Base-by-base conservation (phyloP, 2,113 vertebrate species). In the Grantiella picta region DNA sequence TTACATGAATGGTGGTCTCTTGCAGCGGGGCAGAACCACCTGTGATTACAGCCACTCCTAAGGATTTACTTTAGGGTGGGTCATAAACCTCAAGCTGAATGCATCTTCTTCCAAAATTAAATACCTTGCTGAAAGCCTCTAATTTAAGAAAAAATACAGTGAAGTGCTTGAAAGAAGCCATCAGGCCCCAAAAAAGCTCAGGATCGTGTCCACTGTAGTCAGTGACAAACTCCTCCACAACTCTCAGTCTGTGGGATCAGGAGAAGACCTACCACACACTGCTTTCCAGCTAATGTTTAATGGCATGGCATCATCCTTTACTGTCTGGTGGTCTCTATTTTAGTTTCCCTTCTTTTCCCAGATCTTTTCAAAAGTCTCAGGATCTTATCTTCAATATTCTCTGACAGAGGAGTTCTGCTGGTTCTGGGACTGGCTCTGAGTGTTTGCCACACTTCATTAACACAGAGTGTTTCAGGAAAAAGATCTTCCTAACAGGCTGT, bases 401-500 rank as follows among this genome's bases (percentile, higher is more conserved):
- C 31, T 45, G 44, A 72, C 72, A 29, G 19, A 96, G 36, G 38
- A 70, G 35, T 25, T 94, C 89, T 96, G 87, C 63, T 76, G 93
- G 66, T 97, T 91, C 65, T 72, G 93, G 82, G 92, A 72, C 57
- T 25, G 28, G 38, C 59, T 73, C 44, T 72, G 24, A 85, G 66
- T 50, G 27, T 56, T 82, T 57, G 8, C 36, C 38, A 71, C 72
- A 83, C 61, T 93, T 95, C 86, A 91, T 70, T 92, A 94, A 94
- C 59, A 93, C 69, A 80, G 81, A 93, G 33, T 54, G 63, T 97
- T 96, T 94, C 76, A 91, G 80, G 72, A 50, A 92, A 94, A 91
- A 86, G 71, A 15, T 52, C 72, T 64, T 94, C 54, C 91, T 87
- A 86, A 85, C 61, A 89, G 80, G 92, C 70, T 80, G 94, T 79